Conservation (phyloP, 2,797 vertebrate genomes). For the Pipistrellus nathusii region DNA sequence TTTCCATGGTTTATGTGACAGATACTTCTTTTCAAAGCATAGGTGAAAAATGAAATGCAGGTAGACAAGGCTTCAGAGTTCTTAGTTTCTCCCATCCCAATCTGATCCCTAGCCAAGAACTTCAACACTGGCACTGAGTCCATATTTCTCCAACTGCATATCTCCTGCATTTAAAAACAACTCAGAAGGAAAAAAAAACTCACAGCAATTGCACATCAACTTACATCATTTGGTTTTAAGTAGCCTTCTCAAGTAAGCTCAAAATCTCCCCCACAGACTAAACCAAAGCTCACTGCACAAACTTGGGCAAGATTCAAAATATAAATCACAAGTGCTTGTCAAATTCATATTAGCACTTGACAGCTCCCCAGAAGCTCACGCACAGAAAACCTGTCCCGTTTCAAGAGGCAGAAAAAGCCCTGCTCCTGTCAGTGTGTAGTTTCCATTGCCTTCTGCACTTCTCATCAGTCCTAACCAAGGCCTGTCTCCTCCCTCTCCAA, state of each 20-base stretch:
- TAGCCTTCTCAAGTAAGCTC: conserved; percentile 36
- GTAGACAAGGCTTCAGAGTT: conserved; percentile 50
- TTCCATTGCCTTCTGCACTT: conserved; percentile 63
- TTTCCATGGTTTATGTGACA: not conserved
- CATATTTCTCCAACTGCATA: conserved; percentile 50
- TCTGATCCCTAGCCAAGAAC: not conserved
- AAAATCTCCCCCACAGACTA: conserved; percentile 51
- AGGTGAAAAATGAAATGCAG: not conserved
- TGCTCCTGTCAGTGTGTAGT: not conserved
- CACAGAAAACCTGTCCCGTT: conserved; percentile 47
- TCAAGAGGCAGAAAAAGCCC: not conserved
- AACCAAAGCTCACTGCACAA: conserved; percentile 72
- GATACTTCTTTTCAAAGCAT: not conserved
- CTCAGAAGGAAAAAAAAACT: not conserved
- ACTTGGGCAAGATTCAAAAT: conserved; percentile 66
- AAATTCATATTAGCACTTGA: conserved; percentile 68
- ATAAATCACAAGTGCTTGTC: conserved; percentile 70
- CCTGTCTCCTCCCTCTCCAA: conserved; percentile 78
- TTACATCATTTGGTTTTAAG: not conserved
- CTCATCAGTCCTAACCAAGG: conserved; percentile 61
- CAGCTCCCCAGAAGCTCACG: conserved; percentile 51
- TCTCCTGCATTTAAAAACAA: conserved; percentile 58
- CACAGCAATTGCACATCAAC: not conserved
- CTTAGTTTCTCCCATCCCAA: conserved; percentile 55
- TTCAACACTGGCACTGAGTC: not conserved